These are phyloP conservation scores for Leptobrachium leishanense DNA, from an alignment of 2,113 vertebrate genomes.

Conservation along the genomic window DNA sequence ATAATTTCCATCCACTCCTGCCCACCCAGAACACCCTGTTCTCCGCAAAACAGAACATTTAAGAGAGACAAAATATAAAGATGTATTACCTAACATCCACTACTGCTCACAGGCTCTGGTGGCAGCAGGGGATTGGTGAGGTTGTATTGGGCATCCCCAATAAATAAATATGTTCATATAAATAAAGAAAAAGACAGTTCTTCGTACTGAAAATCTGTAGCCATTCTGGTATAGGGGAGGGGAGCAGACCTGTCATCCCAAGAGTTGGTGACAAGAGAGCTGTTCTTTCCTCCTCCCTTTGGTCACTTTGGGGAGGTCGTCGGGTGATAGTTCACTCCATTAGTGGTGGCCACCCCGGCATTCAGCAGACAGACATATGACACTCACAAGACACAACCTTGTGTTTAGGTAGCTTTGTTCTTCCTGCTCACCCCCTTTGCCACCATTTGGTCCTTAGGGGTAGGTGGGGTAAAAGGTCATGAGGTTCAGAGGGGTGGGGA, in stretches of 20 bases:
- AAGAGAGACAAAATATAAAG: constrained; percentile 32
- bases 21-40: constrained; percentile 48
- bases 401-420: constrained; percentile 49
- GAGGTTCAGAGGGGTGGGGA: constrained; percentile 31
- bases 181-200: constrained; percentile 45
- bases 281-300: constrained; percentile 30
- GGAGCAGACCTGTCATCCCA: constrained; percentile 4
- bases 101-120: constrained; percentile 18
- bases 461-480: constrained; percentile 40
- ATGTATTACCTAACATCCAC: constrained; percentile 32
- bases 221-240: constrained; percentile 24
- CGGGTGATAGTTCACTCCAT: constrained; percentile 33
- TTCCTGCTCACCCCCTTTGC: constrained; percentile 37
- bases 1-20: constrained; percentile 28
- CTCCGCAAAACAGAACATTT: constrained; percentile 37
- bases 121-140: constrained; percentile 25
- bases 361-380: constrained; percentile 46
- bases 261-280: constrained; percentile 22
- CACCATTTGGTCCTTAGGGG: constrained; percentile 39
- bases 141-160: constrained; percentile 37
- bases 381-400: constrained; percentile 50
- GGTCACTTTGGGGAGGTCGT: constrained; percentile 37
- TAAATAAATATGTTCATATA: constrained; percentile 50
- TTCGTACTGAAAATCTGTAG: constrained; percentile 45
- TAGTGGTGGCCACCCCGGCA: constrained; percentile 17